phyloP scores from a whole-genome alignment of 2,797 vertebrate species.

The Passerculus sandwichensis region DNA sequence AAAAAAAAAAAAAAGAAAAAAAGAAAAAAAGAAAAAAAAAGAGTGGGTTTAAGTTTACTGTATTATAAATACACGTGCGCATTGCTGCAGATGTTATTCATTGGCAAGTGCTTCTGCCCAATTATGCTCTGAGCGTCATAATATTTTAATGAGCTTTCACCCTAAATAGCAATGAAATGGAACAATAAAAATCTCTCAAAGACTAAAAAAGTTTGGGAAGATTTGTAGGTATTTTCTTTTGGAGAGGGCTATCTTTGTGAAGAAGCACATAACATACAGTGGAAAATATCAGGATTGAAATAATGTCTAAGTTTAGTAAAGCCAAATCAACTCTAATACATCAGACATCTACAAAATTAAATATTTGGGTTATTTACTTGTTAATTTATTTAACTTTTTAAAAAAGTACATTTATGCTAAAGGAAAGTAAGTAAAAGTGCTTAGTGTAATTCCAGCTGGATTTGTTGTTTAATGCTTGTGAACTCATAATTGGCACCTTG shows the following conservation, averaged over 20 bases:
- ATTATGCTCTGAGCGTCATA: slow-evolving; percentile 67
- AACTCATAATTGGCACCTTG: slow-evolving; percentile 5
- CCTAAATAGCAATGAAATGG: slow-evolving; percentile 65
- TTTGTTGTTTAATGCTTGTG: background rate
- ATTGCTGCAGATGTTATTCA: slow-evolving; percentile 74
- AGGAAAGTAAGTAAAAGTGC: background rate
- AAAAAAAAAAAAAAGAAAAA: background rate
- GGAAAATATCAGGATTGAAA: slow-evolving; percentile 15
- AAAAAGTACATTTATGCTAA: background rate
- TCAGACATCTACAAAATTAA: background rate
- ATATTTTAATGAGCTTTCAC: slow-evolving; percentile 75
- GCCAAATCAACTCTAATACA: background rate
- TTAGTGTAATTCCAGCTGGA: background rate
- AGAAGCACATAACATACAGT: background rate
- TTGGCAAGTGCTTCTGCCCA: slow-evolving; percentile 58
- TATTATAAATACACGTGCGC: slow-evolving; percentile 62
- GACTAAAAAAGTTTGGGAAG: slow-evolving; percentile 2
- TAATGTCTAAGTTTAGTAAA: slow-evolving; percentile 42
- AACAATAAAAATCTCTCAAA: slow-evolving; percentile 65
- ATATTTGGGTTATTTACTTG: background rate
- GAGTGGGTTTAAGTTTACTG: slow-evolving; percentile 55
- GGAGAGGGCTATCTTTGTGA: background rate
- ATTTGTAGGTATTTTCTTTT: background rate
- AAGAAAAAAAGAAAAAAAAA: background rate
- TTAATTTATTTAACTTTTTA: background rate